These are phyloP conservation scores for Artibeus jamaicensis DNA, from an alignment of 2,797 vertebrate genomes.

Conservation along the genomic window DNA sequence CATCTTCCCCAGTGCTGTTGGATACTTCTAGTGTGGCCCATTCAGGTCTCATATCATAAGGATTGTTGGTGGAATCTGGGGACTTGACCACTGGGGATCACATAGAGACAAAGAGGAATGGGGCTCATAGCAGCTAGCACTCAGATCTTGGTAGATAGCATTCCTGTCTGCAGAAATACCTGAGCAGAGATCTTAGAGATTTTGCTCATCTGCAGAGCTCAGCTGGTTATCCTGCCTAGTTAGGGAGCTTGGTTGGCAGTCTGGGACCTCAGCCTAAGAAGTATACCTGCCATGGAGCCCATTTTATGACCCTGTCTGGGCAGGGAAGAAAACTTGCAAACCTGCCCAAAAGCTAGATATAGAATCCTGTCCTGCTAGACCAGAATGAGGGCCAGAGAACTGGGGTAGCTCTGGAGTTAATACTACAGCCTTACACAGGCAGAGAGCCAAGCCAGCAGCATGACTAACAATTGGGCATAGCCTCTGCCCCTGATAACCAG, in stretches of 20 bases:
- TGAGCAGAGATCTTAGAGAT: background rate
- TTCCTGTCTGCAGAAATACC: background rate
- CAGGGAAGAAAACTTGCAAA: background rate
- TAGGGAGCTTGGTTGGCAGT: background rate
- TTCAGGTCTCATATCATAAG: background rate
- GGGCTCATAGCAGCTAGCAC: background rate
- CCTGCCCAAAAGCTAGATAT: background rate
- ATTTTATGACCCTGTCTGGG: background rate
- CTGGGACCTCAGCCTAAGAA: background rate
- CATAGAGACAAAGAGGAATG: background rate
- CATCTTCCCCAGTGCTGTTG: background rate
- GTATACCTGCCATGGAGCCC: background rate
- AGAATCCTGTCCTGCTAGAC: background rate
- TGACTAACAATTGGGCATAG: background rate
- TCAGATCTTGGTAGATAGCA: background rate
- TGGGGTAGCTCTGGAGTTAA: background rate
- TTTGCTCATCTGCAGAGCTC: background rate
- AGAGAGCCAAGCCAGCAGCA: background rate
- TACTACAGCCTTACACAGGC: background rate
- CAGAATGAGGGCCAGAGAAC: background rate
- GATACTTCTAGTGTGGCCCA: background rate
- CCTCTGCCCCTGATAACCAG: background rate
- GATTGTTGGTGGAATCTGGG: background rate
- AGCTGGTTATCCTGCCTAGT: background rate
- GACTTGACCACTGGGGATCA: background rate